Base-by-base conservation (phyloP, 2,888 invertebrate species). In the Synergus gifuensis region DNA sequence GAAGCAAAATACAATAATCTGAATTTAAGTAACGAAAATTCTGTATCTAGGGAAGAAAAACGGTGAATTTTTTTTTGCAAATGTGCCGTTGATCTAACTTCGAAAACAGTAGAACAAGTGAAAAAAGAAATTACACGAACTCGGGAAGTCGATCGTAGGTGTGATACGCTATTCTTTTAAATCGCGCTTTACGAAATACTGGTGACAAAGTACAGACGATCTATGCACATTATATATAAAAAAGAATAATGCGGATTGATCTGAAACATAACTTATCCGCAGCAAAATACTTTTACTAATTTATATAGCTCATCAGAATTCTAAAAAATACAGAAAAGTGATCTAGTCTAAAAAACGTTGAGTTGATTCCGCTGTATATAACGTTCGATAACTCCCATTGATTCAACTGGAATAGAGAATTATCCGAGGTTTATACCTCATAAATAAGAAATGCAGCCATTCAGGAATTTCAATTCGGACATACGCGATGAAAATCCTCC, bases 401-500 rank as follows among this genome's bases (percentile, higher is more conserved):
- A 73, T 73, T 73, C 73, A 40, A 54, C 36, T 73, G n/a, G n/a
- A 54, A 54, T 54, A 73, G 54, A 73, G 73, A 73, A 73, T 73
- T 54, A 73, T 54, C 73, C 36, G 73, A 73, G 49, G 69, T 28
- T n/a, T 58, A 73, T 73, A 54, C 54, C 54, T 73, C 73, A 73
- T 73, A 73, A 73, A 73, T 73, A 85, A 85, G 84, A 83, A 81
- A 82, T 84, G 82, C 79, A 81, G 79, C 78, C 80, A 80, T 82
- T 82, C 80, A 80, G 66, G 79, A 88, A 88, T 86, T 88, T 87
- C 79, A 83, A 86, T 85, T 84, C 87, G 84, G 79, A 82, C 82
- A 87, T 86, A 85, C 88, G 84, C 87, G 81, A 83, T 83, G 85
- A 83, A 86, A 87, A 85, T 85, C 81, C 85, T 81, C 85, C 86